phyloP scores from a whole-genome alignment of 2,888 invertebrate genomes.

The Polymixis flavicincta region DNA sequence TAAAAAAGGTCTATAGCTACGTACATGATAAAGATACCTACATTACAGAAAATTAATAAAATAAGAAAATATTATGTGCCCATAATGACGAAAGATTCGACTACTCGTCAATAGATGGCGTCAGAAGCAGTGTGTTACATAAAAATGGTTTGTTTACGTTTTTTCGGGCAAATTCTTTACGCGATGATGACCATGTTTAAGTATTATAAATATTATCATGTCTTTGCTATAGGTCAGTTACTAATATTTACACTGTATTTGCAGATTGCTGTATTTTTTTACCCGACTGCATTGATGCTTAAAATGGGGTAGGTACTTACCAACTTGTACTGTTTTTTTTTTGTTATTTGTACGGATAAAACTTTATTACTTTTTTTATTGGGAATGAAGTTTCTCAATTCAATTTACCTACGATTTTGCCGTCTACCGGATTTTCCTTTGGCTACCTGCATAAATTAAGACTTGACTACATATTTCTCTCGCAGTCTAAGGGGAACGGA shows the following conservation, averaged over 20 bases:
- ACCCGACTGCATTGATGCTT: background rate
- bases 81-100: background rate
- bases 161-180: constrained; percentile 15
- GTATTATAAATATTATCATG: constrained; percentile 20
- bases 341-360: background rate
- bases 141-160: constrained; percentile 14
- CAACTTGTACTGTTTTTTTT: background rate
- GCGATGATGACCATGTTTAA: constrained; percentile 3
- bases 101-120: constrained; percentile 60
- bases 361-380: no score
- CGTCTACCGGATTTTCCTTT: no score
- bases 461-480: no score
- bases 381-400: no score
- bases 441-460: no score
- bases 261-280: background rate
- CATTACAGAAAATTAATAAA: background rate
- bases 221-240: constrained; percentile 39
- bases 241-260: constrained; percentile 19
- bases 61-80: background rate
- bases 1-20: no score
- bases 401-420: no score
- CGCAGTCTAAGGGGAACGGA: no score
- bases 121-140: background rate
- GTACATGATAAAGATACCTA: background rate
- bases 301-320: no score